Evolutionary conservation across 2,797 vertebrate species (phyloP).

Genomic region (Silurus aristotelis): DNA sequence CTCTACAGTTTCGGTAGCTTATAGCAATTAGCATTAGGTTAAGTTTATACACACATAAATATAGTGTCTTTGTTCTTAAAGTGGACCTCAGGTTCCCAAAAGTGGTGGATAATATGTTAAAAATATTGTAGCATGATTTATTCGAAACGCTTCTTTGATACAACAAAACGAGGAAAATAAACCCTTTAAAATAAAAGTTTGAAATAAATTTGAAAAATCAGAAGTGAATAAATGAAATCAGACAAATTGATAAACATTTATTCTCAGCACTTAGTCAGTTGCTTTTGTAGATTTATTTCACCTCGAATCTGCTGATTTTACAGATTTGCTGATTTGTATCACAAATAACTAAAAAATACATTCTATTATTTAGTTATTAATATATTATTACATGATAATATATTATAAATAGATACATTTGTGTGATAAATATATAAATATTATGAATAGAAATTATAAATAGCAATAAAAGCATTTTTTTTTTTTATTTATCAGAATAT

Average conservation of each 20-base stretch:
- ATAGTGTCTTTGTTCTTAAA: not conserved
- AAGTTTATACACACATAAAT: not conserved
- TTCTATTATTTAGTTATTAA: not conserved
- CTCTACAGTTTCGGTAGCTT: not conserved
- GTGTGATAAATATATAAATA: no score
- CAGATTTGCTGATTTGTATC: not conserved
- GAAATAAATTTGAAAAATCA: not conserved
- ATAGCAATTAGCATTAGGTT: not conserved
- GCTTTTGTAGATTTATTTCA: not conserved
- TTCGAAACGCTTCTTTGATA: not conserved
- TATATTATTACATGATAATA: no score
- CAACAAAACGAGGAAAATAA: no score
- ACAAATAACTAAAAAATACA: not conserved
- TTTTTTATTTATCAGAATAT: no score
- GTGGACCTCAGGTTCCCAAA: not conserved
- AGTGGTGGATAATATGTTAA: not conserved
- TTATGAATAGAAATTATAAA: no score
- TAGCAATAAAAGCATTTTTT: no score
- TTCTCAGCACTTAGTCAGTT: not conserved
- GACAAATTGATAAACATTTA: not conserved
- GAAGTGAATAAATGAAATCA: not conserved
- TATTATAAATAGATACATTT: no score
- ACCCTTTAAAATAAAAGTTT: not conserved
- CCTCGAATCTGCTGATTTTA: not conserved
- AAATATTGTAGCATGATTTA: not conserved